Evolutionary conservation across 2,797 vertebrate species (phyloP).

Genomic region (Schizopygopsis pylzovi): DNA sequence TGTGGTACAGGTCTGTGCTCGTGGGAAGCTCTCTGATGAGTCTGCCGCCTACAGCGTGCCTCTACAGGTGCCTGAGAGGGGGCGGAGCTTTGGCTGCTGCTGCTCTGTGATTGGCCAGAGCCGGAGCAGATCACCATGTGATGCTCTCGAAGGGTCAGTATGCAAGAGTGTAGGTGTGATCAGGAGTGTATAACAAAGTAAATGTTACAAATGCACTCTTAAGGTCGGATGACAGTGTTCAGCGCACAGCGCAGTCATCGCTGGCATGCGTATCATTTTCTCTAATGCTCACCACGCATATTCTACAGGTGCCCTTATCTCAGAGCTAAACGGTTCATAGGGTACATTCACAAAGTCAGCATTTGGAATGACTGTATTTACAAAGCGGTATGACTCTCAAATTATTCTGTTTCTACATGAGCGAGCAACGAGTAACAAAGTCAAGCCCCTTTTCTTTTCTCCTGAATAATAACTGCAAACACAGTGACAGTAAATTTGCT

Average conservation of each 20-base stretch:
- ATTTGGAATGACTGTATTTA: background rate
- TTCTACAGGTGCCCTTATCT: constrained; percentile 19
- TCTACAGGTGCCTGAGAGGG: background rate
- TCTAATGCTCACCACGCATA: constrained; percentile 8
- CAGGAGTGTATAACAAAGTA: background rate
- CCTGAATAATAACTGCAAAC: background rate
- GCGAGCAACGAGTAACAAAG: background rate
- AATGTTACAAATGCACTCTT: background rate
- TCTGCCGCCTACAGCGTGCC: background rate
- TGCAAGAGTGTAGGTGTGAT: constrained; percentile 7
- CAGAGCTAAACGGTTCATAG: constrained; percentile 33
- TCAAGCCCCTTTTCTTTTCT: background rate
- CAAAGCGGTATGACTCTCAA: background rate
- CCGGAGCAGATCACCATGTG: background rate
- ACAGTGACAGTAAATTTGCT: background rate
- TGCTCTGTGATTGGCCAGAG: constrained; percentile 18
- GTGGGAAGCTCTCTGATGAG: constrained; percentile 8
- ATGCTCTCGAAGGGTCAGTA: constrained; percentile 2
- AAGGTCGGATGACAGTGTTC: constrained; percentile 17
- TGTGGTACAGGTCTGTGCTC: constrained; percentile 14
- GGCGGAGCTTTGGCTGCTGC: background rate
- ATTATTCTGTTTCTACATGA: background rate
- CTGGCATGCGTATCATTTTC: constrained; percentile 18
- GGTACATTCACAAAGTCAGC: constrained; percentile 38
- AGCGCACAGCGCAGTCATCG: constrained; percentile 4